phyloP scores from a whole-genome alignment of 2,888 invertebrate genomes.

The Coleophora flavipennella region DNA sequence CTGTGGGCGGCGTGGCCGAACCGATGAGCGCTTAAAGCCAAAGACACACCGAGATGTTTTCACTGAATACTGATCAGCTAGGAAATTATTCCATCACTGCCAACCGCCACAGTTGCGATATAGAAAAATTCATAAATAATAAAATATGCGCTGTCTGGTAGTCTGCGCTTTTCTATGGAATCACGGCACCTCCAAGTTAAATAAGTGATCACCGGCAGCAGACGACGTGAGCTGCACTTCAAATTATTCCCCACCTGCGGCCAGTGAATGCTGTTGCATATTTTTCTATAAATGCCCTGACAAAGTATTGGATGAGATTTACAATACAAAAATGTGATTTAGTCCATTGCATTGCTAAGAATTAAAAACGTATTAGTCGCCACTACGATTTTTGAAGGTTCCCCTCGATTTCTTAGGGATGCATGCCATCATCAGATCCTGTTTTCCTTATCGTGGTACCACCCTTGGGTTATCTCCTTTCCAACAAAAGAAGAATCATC shows the following conservation, averaged over 20 bases:
- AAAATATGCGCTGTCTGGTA: slow-evolving; percentile 51
- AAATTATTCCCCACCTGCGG: slow-evolving; percentile 37
- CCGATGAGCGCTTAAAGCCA: slow-evolving; percentile 34
- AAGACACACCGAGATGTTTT: slow-evolving; percentile 42
- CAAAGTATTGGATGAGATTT: too few relatives aligned
- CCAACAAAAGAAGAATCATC: too few relatives aligned
- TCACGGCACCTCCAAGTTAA: slow-evolving; percentile 63
- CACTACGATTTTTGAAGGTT: too few relatives aligned
- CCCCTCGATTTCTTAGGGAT: too few relatives aligned
- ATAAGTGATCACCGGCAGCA: slow-evolving; percentile 65
- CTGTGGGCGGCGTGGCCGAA: too few relatives aligned
- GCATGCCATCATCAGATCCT: too few relatives aligned
- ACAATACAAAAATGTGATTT: too few relatives aligned
- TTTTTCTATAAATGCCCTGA: too few relatives aligned
- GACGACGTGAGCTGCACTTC: slow-evolving; percentile 48
- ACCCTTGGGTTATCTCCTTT: too few relatives aligned
- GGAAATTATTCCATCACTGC: slow-evolving; percentile 59
- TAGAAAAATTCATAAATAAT: slow-evolving; percentile 62
- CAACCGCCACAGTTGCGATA: slow-evolving; percentile 40
- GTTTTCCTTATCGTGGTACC: too few relatives aligned
- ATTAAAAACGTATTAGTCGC: too few relatives aligned
- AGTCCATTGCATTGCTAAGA: too few relatives aligned
- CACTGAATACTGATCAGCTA: slow-evolving; percentile 56
- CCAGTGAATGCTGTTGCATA: slow-evolving; percentile 3
- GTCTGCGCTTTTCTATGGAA: slow-evolving; percentile 55